phyloP scores from a whole-genome alignment of 37 sponge, comb jelly and placozoan species.

The Eunapius fragilis region DNA sequence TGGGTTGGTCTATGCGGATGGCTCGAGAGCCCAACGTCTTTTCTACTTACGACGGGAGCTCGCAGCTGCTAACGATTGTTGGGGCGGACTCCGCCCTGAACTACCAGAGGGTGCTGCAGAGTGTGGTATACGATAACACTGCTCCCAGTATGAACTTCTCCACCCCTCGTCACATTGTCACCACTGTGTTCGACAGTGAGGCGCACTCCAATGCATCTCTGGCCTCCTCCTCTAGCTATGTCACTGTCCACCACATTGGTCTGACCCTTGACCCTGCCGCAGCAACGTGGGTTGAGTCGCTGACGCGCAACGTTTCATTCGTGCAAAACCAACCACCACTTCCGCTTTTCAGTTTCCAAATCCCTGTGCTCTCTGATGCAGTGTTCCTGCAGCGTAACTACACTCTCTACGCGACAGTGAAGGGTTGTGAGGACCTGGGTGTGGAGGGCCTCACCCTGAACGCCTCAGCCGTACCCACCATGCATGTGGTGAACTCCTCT shows the following conservation, averaged over 20 bases:
- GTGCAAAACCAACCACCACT: constrained; percentile 53
- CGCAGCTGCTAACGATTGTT: constrained; percentile 44
- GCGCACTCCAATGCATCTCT: constrained; percentile 35
- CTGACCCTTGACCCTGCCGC: constrained; percentile 83
- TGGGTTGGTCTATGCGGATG: constrained; percentile 81
- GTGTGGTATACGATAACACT: constrained; percentile 73
- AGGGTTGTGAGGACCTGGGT: constrained; percentile 32
- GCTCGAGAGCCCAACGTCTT: constrained; percentile 89
- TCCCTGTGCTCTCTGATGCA: constrained; percentile 63
- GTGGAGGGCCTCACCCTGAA: constrained; percentile 64
- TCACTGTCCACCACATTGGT: constrained; percentile 82
- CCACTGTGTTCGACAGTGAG: constrained; percentile 69
- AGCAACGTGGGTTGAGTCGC: constrained; percentile 34
- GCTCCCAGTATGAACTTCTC: constrained; percentile 56
- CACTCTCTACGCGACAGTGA: constrained; percentile 48
- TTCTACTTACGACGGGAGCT: constrained; percentile 33
- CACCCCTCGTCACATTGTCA: constrained; percentile 30
- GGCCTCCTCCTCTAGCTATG: constrained; percentile 40
- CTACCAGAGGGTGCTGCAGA: constrained; percentile 73
- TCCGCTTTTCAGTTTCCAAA: constrained; percentile 62
- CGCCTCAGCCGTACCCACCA: neutral
- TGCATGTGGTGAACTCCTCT: neutral
- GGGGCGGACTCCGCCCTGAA: constrained; percentile 80
- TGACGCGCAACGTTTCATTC: constrained; percentile 48
- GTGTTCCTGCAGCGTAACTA: constrained; percentile 41